A percentile compares a stretch with the other conserved stretches of the same genome.
Conservation (phyloP, 2,797 vertebrate genomes). For the Sebastes vulpes region DNA sequence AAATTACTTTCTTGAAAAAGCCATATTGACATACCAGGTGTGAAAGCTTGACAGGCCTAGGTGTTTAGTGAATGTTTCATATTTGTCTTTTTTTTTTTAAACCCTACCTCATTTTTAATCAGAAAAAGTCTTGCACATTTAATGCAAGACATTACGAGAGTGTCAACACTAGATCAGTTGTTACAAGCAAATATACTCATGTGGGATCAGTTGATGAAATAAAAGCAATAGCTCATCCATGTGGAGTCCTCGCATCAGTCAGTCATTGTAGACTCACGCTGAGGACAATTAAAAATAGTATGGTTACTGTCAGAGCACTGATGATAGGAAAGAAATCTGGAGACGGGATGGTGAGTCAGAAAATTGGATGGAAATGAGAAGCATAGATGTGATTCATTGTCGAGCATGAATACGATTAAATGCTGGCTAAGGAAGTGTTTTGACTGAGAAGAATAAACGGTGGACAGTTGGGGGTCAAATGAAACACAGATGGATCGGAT, state of each 20-base stretch:
- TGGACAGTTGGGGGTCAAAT: slow-evolving; percentile 49
- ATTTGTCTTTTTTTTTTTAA: neutral
- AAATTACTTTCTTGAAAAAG: no score
- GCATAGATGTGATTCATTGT: slow-evolving; percentile 55
- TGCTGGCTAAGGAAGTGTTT: slow-evolving; percentile 23
- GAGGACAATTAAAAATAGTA: slow-evolving; percentile 20
- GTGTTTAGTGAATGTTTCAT: neutral
- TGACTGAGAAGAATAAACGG: slow-evolving; percentile 29
- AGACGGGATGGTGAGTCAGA: neutral
- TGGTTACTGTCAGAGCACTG: neutral
- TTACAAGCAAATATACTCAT: neutral
- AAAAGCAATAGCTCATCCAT: neutral
- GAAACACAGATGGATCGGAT: slow-evolving; percentile 30
- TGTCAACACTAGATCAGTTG: neutral
- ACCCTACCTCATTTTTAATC: neutral
- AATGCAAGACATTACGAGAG: neutral
- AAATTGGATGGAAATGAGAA: slow-evolving; percentile 54
- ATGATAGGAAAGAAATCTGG: slow-evolving; percentile 29
- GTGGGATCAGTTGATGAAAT: slow-evolving; percentile 18
- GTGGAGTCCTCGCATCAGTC: neutral
- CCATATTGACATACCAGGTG: no score
- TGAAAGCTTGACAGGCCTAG: no score
- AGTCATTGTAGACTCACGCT: neutral
- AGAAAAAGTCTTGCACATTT: neutral
- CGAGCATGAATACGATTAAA: slow-evolving; percentile 52